These are phyloP conservation scores for Drosophila nigricruria DNA, from an alignment of 2,888 invertebrate genomes.

Conservation along the genomic window DNA sequence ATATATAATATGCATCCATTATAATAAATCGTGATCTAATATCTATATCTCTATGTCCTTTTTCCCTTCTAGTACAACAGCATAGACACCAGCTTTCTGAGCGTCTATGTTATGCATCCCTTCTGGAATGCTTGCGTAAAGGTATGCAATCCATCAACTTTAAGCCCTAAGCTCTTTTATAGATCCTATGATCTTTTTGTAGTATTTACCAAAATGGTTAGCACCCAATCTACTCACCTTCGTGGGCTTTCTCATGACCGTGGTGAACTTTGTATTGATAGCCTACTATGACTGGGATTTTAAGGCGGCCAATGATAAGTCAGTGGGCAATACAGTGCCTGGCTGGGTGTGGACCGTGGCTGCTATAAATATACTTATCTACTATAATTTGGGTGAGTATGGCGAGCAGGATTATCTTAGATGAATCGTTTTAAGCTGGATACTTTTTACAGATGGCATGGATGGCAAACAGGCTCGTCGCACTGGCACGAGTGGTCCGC, in stretches of 20 bases:
- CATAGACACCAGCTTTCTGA: slow-evolving; percentile 97
- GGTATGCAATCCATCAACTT: slow-evolving; percentile 87
- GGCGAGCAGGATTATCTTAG: neutral
- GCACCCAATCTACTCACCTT: slow-evolving; percentile 99
- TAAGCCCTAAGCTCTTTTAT: neutral
- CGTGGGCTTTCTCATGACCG: slow-evolving; percentile 96
- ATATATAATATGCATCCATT: too few species aligned
- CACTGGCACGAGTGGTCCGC: slow-evolving; percentile 96
- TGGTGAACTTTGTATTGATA: slow-evolving; percentile 93
- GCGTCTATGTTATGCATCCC: slow-evolving; percentile 99
- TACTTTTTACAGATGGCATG: slow-evolving; percentile 92
- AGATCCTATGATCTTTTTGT: slow-evolving; percentile 78
- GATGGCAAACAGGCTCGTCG: slow-evolving; percentile 99
- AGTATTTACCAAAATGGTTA: slow-evolving; percentile 97
- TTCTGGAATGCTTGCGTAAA: slow-evolving; percentile 99
- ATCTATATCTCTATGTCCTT: neutral
- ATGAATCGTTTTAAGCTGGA: neutral
- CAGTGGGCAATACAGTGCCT: slow-evolving; percentile 88
- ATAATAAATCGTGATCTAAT: neutral
- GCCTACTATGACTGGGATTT: slow-evolving; percentile 95
- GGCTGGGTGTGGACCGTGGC: slow-evolving; percentile 94
- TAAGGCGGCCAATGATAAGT: slow-evolving; percentile 82
- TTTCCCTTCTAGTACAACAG: slow-evolving; percentile 93
- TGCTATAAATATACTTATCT: slow-evolving; percentile 95
- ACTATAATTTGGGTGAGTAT: slow-evolving; percentile 95